Conservation (phyloP, 2,888 invertebrate species). For the Norana najaformis region DNA sequence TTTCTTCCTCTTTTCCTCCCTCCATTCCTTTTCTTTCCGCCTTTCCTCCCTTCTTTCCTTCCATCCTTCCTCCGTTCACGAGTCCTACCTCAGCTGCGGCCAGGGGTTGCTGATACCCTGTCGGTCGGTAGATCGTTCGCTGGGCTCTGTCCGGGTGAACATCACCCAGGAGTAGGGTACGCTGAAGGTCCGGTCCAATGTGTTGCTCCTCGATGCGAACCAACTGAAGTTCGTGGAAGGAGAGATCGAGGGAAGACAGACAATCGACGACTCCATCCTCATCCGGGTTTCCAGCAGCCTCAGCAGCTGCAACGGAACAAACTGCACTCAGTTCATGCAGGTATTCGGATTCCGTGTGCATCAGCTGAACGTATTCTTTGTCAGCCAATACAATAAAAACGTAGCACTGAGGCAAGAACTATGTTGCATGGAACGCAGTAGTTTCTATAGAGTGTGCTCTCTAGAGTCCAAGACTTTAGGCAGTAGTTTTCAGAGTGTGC, state of each 20-base stretch:
- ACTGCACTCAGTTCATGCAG: no score
- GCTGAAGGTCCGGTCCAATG: slow-evolving; percentile 38
- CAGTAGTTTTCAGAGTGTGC: no score
- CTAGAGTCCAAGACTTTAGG: no score
- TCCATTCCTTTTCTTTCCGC: background rate
- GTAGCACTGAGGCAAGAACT: no score
- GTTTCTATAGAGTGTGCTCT: no score
- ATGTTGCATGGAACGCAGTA: no score
- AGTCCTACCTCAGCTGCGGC: background rate
- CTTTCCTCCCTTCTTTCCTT: background rate
- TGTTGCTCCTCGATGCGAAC: slow-evolving; percentile 64
- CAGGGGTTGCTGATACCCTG: slow-evolving; percentile 64
- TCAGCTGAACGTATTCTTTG: no score
- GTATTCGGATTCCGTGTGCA: no score
- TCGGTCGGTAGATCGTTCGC: slow-evolving; percentile 65
- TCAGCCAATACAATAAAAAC: no score
- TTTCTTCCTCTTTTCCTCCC: background rate
- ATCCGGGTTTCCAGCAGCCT: background rate
- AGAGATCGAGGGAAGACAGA: slow-evolving; percentile 65
- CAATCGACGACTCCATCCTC: slow-evolving; percentile 59
- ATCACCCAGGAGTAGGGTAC: slow-evolving; percentile 66
- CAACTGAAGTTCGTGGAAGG: slow-evolving; percentile 68
- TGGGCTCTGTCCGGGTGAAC: slow-evolving; percentile 64
- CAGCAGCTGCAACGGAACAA: background rate
- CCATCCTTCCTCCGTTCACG: background rate